Conservation (phyloP, 2,113 vertebrate species). For the Elaphurus davidianus region DNA sequence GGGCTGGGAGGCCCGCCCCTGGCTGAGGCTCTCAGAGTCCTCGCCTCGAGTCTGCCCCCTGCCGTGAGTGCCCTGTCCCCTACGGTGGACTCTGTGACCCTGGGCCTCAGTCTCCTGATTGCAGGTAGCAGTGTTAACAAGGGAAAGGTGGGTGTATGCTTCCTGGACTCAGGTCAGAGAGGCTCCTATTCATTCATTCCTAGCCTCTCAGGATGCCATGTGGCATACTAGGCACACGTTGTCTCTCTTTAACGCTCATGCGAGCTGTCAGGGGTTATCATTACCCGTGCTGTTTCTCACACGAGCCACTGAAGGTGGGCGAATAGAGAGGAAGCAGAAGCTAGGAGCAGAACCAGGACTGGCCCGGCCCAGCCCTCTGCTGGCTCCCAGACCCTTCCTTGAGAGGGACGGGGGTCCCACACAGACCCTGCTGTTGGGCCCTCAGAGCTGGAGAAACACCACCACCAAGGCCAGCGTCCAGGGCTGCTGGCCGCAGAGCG, state of each 20-base stretch:
- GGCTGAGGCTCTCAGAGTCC: too few species aligned
- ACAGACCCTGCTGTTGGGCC: accelerated
- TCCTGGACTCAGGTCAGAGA: accelerated
- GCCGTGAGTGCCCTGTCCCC: neutral
- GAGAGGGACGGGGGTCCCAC: accelerated
- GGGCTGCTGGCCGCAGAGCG: neutral
- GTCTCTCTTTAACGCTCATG: accelerated
- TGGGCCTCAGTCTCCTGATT: accelerated
- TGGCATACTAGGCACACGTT: accelerated
- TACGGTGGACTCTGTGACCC: accelerated
- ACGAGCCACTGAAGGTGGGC: neutral
- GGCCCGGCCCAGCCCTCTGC: neutral
- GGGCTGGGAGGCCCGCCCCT: neutral
- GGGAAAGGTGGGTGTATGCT: accelerated
- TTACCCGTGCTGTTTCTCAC: neutral
- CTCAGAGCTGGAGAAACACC: neutral
- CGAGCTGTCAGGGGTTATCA: neutral
- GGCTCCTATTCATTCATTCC: neutral
- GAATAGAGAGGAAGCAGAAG: neutral
- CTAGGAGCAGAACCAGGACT: neutral
- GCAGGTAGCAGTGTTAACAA: accelerated
- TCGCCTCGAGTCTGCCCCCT: neutral
- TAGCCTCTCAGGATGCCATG: accelerated
- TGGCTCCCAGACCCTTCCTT: accelerated
- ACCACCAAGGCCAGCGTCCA: accelerated